These are phyloP conservation scores for Haliclystus octoradiatus DNA, from an alignment of 30 jellyfish, hydroid and myxozoan genomes.

Conservation along the genomic window DNA sequence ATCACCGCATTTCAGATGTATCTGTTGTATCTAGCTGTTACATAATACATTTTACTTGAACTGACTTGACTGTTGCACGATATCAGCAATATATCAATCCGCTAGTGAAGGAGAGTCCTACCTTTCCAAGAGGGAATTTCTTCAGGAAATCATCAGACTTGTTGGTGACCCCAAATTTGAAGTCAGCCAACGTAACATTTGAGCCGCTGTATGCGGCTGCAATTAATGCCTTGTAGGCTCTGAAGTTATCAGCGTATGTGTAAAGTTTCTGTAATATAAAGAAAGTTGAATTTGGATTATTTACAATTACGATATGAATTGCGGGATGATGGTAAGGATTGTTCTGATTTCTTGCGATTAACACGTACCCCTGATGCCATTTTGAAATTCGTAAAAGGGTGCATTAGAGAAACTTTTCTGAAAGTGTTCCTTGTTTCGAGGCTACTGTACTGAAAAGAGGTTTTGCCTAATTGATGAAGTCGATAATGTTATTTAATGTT, in stretches of 20 bases:
- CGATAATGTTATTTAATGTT: no score
- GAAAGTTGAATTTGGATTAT: no score
- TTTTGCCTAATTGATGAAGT: no score
- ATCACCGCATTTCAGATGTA: no score
- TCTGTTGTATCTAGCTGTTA: no score
- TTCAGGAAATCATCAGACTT: slow-evolving; percentile 48
- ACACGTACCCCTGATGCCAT: slow-evolving; percentile 59
- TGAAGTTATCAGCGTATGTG: slow-evolving; percentile 79
- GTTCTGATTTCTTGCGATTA: slow-evolving; percentile 4
- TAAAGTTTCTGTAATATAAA: slow-evolving; percentile 49
- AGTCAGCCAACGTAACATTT: slow-evolving; percentile 36
- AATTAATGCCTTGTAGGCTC: slow-evolving; percentile 63
- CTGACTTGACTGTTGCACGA: no score
- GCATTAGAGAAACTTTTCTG: no score
- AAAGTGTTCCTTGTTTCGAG: no score
- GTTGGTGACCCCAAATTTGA: slow-evolving; percentile 81
- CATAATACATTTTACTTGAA: no score
- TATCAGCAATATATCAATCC: background rate
- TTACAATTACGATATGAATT: background rate
- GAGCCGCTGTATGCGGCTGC: slow-evolving; percentile 98
- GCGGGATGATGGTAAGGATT: background rate
- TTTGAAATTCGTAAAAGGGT: no score
- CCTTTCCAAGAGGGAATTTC: slow-evolving; percentile 97
- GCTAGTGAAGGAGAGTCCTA: slow-evolving; percentile 1
- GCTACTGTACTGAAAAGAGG: no score